phyloP scores from a whole-genome alignment of 2,113 vertebrate species.

The Barbus barbus region DNA sequence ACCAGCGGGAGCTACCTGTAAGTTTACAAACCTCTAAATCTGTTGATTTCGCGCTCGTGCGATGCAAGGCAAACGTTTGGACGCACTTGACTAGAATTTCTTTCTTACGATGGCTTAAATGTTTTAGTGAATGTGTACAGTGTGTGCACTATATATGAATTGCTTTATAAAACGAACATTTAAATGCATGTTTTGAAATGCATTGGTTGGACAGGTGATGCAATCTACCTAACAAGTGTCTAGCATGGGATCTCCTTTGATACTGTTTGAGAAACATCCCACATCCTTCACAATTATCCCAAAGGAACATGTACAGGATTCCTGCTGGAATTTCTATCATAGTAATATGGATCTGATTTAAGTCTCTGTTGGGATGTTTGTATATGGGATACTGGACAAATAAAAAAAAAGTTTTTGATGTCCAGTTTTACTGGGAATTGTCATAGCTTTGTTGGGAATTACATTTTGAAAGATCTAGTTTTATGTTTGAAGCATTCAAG shows the following conservation, averaged over 20 bases:
- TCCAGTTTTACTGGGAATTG: neutral
- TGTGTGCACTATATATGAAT: too few species aligned
- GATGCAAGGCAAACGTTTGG: neutral
- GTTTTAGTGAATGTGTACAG: too few species aligned
- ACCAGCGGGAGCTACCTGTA: constrained; percentile 96
- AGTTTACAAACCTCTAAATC: constrained; percentile 58
- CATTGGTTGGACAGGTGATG: neutral
- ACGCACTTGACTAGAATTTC: neutral
- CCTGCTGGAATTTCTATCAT: neutral
- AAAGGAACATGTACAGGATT: neutral
- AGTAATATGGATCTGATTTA: neutral
- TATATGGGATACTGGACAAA: neutral
- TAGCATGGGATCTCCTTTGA: neutral
- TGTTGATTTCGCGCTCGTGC: neutral
- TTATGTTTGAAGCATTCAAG: neutral
- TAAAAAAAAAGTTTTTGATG: too few species aligned
- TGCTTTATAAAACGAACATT: neutral
- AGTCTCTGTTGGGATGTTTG: neutral
- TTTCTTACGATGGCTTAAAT: neutral
- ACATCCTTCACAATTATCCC: neutral
- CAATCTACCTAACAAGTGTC: neutral
- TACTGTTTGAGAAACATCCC: neutral
- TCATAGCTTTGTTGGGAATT: neutral
- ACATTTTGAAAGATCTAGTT: neutral
- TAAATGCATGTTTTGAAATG: neutral